phyloP scores from a whole-genome alignment of 1,140 invertebrate genomes.

The Cherax destructor region DNA sequence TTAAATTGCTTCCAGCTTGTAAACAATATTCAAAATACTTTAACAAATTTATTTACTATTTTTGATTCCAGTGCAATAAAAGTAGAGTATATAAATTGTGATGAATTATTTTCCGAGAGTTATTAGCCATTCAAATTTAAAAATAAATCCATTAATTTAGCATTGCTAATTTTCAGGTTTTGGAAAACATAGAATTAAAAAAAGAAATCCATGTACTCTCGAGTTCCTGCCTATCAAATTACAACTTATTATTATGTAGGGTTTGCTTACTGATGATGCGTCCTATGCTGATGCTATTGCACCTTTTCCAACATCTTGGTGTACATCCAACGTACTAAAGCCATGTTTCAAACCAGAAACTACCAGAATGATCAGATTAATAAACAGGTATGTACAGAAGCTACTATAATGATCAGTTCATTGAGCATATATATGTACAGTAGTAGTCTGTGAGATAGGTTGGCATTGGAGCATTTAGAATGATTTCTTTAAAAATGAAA shows the following conservation, averaged over 20 bases:
- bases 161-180: slow-evolving; percentile 77
- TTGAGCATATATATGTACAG: no score
- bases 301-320: slow-evolving; percentile 97
- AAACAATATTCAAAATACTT: no score
- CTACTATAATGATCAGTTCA: no score
- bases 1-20: no score
- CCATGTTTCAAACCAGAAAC: slow-evolving; percentile 92
- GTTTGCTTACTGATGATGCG: slow-evolving; percentile 99
- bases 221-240: slow-evolving; percentile 98
- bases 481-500: no score
- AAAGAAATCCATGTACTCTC: slow-evolving; percentile 96
- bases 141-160: neutral
- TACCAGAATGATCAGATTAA: slow-evolving; percentile 94
- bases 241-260: slow-evolving; percentile 99
- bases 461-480: no score
- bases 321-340: slow-evolving; percentile 97
- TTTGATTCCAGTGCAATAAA: no score
- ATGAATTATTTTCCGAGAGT: no score
- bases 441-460: no score
- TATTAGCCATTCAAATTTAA: no score
- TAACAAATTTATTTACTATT: no score
- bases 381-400: slow-evolving; percentile 69
- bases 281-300: slow-evolving; percentile 97
- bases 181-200: slow-evolving; percentile 98
- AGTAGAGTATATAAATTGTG: no score